Percentiles rank a stretch among this genome's conserved stretches.
Evolutionary conservation across 1,140 invertebrate species (phyloP).

Genomic region (Pseudobourletiella spinata): DNA sequence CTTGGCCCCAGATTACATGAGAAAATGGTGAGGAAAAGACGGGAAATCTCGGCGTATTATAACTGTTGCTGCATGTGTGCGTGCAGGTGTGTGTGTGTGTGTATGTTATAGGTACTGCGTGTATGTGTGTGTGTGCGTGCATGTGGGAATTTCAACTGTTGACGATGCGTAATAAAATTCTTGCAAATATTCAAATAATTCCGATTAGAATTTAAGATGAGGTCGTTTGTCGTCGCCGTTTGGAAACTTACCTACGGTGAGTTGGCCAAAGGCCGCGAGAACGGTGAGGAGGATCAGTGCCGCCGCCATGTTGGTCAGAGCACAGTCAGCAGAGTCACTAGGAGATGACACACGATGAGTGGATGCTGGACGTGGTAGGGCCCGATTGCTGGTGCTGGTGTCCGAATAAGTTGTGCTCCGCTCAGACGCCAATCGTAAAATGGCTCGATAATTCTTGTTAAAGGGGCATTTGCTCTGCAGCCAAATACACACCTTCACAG

Average conservation of each 20-base stretch:
- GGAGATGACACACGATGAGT: not conserved
- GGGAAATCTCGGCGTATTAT: too few species aligned
- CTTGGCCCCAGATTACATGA: too few species aligned
- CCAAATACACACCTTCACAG: not conserved
- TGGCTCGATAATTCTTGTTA: constrained; percentile 1
- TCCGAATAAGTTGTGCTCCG: not conserved
- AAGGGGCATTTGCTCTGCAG: not conserved
- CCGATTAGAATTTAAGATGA: too few species aligned
- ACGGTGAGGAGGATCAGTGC: not conserved
- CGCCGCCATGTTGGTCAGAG: not conserved
- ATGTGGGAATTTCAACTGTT: too few species aligned
- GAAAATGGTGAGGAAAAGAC: too few species aligned
- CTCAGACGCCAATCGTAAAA: constrained; percentile 6
- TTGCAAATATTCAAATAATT: too few species aligned
- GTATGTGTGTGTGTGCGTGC: too few species aligned
- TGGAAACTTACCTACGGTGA: not conserved
- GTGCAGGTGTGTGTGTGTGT: too few species aligned
- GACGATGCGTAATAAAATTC: too few species aligned
- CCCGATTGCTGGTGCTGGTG: not conserved
- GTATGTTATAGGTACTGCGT: too few species aligned
- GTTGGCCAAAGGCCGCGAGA: not conserved
- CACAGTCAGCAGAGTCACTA: not conserved
- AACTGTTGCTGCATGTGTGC: too few species aligned
- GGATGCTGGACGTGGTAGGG: not conserved
- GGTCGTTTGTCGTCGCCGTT: not conserved